Evolutionary conservation across 2,888 invertebrate genomes (phyloP).

Genomic region (Abrostola triplasia): DNA sequence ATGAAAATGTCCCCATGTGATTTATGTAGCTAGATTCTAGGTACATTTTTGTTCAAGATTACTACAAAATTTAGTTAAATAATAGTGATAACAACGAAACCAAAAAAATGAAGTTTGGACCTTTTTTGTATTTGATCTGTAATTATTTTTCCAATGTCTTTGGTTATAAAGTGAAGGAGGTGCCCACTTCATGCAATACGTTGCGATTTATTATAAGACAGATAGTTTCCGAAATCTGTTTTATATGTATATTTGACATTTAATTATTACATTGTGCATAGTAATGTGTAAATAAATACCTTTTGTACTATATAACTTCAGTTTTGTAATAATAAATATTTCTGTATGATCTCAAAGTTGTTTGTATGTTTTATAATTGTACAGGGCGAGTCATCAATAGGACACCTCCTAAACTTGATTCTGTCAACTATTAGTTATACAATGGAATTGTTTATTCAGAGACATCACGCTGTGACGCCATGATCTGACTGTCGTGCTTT

Average conservation of each 20-base stretch:
- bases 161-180: slow-evolving; percentile 49
- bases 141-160: slow-evolving; percentile 38
- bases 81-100: slow-evolving; percentile 77
- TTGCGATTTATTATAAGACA: slow-evolving; percentile 34
- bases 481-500: slow-evolving; percentile 57
- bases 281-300: slow-evolving; percentile 56
- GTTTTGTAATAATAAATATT: slow-evolving; percentile 47
- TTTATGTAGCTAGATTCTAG: slow-evolving; percentile 73
- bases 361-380: slow-evolving; percentile 42
- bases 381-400: slow-evolving; percentile 23
- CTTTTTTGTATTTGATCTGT: slow-evolving; percentile 44
- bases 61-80: slow-evolving; percentile 73
- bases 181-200: slow-evolving; percentile 43
- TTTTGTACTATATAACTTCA: slow-evolving; percentile 46
- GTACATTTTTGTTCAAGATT: slow-evolving; percentile 70
- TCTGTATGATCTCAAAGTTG: slow-evolving; percentile 57
- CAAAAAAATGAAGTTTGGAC: slow-evolving; percentile 67
- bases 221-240: slow-evolving; percentile 41
- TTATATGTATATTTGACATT: slow-evolving; percentile 48
- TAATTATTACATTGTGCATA: slow-evolving; percentile 49
- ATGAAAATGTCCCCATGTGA: slow-evolving; percentile 86
- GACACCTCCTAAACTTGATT: slow-evolving; percentile 55
- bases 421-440: slow-evolving; percentile 39
- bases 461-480: slow-evolving; percentile 54
- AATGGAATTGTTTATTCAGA: slow-evolving; percentile 63